Base-by-base conservation (phyloP, 1,140 invertebrate genomes). In the Zaprionus ghesquierei region DNA sequence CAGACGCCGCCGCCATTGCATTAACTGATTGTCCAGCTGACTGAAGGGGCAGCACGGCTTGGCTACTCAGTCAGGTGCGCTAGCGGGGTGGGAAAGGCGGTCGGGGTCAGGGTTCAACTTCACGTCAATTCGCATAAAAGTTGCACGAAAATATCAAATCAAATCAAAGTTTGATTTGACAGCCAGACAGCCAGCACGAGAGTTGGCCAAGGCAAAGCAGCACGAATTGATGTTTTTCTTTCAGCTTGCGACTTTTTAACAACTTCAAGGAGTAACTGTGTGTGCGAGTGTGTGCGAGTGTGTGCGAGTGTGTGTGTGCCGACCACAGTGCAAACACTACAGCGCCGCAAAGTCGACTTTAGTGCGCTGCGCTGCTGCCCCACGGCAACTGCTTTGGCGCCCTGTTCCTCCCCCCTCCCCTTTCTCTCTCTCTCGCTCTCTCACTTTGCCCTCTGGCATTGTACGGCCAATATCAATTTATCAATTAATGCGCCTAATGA, bases 91-190 rank as follows among this genome's bases (percentile, higher is more conserved):
- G n/a, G n/a, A n/a, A n/a, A n/a, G n/a, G n/a, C n/a, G n/a, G n/a
- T n/a, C n/a, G n/a, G n/a, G n/a, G n/a, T n/a, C n/a, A n/a, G n/a
- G n/a, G n/a, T n/a, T n/a, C n/a, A n/a, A n/a, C n/a, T n/a, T 89
- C 35, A 70, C 60, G 82, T 87, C 82, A 87, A 79, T 74, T 87
- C 78, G 75, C 86, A 87, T 87, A 87, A 87, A 87, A 87, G 84
- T 87, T 87, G 74, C 63, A 58, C 53, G 63, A 41, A 76, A 71
- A 75, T 75, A 86, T 87, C 75, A 81, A 82, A 82, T 85, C 78
- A 87, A 89, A 89, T 87, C 82, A 87, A 87, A 87, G 75, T 87
- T 87, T 69, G 79, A 87, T 87, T 89, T 89, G 82, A 87, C 82
- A 87, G 82, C 75, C 84, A 87, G 82, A 87, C 35, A 41, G 15